A percentile compares a stretch with the other conserved stretches of the same genome.
phyloP scores from a whole-genome alignment of 2,888 invertebrate genomes.

The Torymus texanus region DNA sequence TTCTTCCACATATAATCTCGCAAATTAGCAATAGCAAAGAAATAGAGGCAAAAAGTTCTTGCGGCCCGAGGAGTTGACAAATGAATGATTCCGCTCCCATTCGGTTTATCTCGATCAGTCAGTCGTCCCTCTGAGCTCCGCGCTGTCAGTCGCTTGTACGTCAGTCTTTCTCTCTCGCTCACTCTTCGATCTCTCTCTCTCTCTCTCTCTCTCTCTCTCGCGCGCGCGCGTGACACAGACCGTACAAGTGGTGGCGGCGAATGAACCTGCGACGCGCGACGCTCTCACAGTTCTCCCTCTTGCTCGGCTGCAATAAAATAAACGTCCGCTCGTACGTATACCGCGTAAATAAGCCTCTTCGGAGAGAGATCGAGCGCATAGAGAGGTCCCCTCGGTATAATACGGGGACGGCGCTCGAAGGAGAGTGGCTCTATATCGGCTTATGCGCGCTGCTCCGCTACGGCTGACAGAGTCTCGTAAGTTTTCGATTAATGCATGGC shows the following conservation, averaged over 20 bases:
- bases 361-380: constrained; percentile 2
- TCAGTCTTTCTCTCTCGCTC: constrained; percentile 22
- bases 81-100: constrained; percentile 34
- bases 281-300: constrained; percentile 28
- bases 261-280: constrained; percentile 37
- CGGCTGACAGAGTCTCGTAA: constrained; percentile 45
- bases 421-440: constrained; percentile 23
- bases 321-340: constrained; percentile 55
- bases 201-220: constrained; percentile 1
- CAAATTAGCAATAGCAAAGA: too few species aligned
- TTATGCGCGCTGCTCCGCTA: constrained; percentile 5
- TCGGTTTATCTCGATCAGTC: constrained; percentile 38
- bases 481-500: constrained; percentile 51
- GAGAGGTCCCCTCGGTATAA: constrained; percentile 4
- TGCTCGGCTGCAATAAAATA: constrained; percentile 58
- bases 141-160: background rate
- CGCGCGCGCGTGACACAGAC: too few species aligned
- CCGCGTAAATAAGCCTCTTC: constrained; percentile 59
- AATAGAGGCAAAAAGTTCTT: background rate
- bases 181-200: constrained; percentile 4
- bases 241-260: constrained; percentile 26
- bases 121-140: constrained; percentile 19
- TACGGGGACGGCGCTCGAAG: background rate
- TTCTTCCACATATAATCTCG: too few species aligned
- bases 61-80: constrained; percentile 7